phyloP scores from a whole-genome alignment of 2,888 invertebrate genomes.

The Leptinotarsa haldemani region DNA sequence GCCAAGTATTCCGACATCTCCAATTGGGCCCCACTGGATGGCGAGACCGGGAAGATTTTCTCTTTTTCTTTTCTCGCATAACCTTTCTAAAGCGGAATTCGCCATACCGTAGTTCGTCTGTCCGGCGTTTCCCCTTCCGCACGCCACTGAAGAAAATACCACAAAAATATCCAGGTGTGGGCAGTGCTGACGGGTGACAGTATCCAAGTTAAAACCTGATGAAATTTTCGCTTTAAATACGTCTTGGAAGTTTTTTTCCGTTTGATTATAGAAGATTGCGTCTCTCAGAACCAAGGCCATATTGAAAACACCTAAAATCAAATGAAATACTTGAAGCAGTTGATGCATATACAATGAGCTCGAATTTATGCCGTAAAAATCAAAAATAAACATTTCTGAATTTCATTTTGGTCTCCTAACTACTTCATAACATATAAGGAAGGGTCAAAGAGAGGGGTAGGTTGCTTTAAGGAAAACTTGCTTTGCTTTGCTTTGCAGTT shows the following conservation, averaged over 20 bases:
- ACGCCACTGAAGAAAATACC: conserved; percentile 50
- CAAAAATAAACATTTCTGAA: too few relatives aligned
- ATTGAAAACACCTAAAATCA: conserved; percentile 48
- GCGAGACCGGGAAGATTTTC: conserved; percentile 51
- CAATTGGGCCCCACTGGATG: conserved; percentile 53
- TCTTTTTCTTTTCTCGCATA: conserved; percentile 48
- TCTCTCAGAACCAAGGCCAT: conserved; percentile 69
- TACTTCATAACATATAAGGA: too few relatives aligned
- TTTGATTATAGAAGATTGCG: conserved; percentile 69
- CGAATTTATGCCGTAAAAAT: too few relatives aligned
- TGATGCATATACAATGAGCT: neutral
- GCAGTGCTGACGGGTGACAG: conserved; percentile 66
- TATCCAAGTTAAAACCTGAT: conserved; percentile 71
- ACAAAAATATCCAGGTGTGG: conserved; percentile 56
- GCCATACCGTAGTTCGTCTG: conserved; percentile 54
- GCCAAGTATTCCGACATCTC: conserved; percentile 47
- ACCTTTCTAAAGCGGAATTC: conserved; percentile 53
- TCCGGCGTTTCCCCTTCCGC: conserved; percentile 51
- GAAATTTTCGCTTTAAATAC: conserved; percentile 71
- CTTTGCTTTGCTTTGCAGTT: too few relatives aligned
- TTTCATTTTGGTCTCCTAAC: too few relatives aligned
- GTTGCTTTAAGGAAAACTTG: too few relatives aligned
- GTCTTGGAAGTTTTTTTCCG: conserved; percentile 66
- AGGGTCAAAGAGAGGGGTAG: too few relatives aligned
- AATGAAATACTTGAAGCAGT: neutral